These are phyloP conservation scores for Lerista edwardsae DNA, from an alignment of 2,797 vertebrate species.

Conservation along the genomic window DNA sequence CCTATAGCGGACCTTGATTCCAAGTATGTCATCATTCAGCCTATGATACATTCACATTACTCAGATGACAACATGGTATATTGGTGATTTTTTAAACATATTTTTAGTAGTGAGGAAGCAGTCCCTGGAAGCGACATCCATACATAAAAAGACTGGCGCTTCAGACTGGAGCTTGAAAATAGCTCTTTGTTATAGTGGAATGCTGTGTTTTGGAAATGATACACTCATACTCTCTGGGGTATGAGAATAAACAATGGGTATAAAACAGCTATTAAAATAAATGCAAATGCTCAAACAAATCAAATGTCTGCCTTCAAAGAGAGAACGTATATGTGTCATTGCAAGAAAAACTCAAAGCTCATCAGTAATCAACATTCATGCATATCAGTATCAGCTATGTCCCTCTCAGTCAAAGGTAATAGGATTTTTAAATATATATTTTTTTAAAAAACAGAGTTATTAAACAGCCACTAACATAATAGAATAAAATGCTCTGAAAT, in stretches of 20 bases:
- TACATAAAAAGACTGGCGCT: neutral
- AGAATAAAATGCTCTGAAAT: constrained; percentile 16
- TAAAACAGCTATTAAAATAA: neutral
- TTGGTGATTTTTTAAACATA: too few relatives aligned
- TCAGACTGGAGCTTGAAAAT: neutral
- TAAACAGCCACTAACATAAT: neutral
- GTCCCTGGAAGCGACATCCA: neutral
- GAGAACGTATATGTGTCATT: neutral
- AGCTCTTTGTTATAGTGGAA: neutral
- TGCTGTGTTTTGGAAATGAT: neutral
- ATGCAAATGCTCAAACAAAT: neutral
- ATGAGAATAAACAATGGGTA: neutral
- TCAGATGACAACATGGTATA: too few relatives aligned
- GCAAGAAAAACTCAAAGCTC: neutral
- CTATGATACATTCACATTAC: too few relatives aligned
- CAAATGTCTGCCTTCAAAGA: neutral
- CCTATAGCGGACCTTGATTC: too few relatives aligned
- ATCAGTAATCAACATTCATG: neutral
- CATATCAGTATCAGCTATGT: neutral
- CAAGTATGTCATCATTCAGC: too few relatives aligned
- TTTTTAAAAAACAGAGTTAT: too few relatives aligned
- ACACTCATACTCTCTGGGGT: neutral
- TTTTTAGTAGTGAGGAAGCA: neutral
- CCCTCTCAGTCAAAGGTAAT: neutral
- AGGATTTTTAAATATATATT: neutral